phyloP scores from a whole-genome alignment of 2,888 invertebrate genomes.

The Drosophila kambysellisi region DNA sequence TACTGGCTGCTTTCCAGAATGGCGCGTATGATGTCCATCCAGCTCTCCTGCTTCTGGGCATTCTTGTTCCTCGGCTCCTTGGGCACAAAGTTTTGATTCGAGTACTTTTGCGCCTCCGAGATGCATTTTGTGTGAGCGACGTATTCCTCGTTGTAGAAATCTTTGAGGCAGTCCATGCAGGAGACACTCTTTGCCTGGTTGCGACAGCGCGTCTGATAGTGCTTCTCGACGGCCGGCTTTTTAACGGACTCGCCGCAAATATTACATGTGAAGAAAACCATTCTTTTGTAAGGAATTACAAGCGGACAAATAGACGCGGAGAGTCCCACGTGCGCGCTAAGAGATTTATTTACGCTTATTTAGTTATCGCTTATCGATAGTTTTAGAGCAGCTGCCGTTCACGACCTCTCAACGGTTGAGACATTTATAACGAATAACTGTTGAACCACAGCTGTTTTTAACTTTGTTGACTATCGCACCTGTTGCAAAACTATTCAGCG shows the following conservation, averaged over 20 bases:
- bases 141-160: conserved; percentile 92
- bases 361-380: conserved; percentile 36
- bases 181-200: conserved; percentile 89
- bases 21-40: conserved; percentile 86
- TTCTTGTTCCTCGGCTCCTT: conserved; percentile 92
- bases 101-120: conserved; percentile 94
- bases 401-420: neutral
- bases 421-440: neutral
- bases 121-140: conserved; percentile 93
- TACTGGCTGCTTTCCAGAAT: conserved; percentile 81
- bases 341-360: conserved; percentile 19
- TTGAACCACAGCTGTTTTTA: neutral
- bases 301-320: conserved; percentile 12
- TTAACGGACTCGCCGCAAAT: conserved; percentile 96
- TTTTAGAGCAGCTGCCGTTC: neutral
- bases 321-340: conserved; percentile 47
- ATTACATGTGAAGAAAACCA: conserved; percentile 98
- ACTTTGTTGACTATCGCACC: neutral
- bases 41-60: conserved; percentile 93
- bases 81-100: conserved; percentile 90
- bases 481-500: neutral
- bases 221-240: conserved; percentile 96
- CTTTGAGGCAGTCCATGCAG: conserved; percentile 97
- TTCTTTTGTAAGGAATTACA: conserved; percentile 81
- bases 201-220: conserved; percentile 91